Conservation (phyloP, 2,113 vertebrate species). For the Varanus komodoensis region DNA sequence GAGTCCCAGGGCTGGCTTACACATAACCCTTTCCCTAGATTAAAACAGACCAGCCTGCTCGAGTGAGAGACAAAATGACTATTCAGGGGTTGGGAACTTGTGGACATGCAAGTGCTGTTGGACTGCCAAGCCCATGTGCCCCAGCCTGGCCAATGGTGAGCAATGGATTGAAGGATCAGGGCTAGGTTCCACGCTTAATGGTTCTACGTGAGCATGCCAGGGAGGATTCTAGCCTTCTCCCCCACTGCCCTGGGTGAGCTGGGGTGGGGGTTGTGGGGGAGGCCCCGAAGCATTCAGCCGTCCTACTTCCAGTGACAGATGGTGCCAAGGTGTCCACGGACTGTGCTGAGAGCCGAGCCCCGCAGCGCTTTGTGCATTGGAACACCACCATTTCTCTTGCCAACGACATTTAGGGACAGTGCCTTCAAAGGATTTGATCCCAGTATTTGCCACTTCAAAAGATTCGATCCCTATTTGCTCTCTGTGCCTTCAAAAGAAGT, state of each 20-base stretch:
- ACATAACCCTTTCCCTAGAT: neutral
- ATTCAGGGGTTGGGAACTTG: neutral
- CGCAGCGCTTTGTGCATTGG: neutral
- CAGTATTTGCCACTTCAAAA: too few relatives aligned
- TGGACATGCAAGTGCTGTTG: too few relatives aligned
- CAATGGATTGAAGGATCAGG: too few relatives aligned
- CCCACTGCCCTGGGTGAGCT: too few relatives aligned
- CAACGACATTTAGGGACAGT: neutral
- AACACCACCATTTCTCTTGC: neutral
- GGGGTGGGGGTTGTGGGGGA: too few relatives aligned
- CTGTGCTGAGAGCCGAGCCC: too few relatives aligned
- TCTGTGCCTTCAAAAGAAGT: neutral
- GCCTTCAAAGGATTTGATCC: neutral
- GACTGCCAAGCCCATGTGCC: too few relatives aligned
- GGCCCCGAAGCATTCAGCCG: neutral
- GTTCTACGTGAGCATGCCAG: neutral
- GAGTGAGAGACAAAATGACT: neutral
- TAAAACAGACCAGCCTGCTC: neutral
- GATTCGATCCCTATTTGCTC: neutral
- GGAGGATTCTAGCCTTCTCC: neutral
- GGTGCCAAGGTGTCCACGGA: neutral
- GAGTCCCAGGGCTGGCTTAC: neutral
- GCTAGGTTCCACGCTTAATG: too few relatives aligned
- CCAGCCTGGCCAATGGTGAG: too few relatives aligned
- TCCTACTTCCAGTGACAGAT: neutral